Evolutionary conservation across 2,888 invertebrate genomes (phyloP), one percentile per base, ranked within the genome.

Genomic region (Leptinotarsa peninsularis): DNA sequence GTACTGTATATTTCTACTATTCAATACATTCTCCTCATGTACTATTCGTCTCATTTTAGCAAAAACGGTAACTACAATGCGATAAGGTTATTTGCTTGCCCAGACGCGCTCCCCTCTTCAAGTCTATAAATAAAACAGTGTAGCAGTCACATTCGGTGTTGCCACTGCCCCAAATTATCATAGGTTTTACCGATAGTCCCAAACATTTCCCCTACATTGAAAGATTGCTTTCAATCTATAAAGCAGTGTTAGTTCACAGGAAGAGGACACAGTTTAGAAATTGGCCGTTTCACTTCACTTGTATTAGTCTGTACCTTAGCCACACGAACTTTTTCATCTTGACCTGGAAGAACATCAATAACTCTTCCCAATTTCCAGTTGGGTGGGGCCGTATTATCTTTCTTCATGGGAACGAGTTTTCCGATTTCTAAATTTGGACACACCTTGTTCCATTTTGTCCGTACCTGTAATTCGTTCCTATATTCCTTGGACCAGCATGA

Each of bases 241-340:
- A 1, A 54, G 72, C 13, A 72, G 56, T 17, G 60, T n/a, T 18
- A 66, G n/a, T n/a, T n/a, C n/a, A n/a, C n/a, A n/a, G n/a, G n/a
- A n/a, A n/a, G n/a, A n/a, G n/a, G n/a, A n/a, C 72, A 66, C n/a
- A 72, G 3, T 66, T 72, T 72, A 23, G 50, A 14, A 23, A 72
- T 54, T 27, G 72, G 3, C 10, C 72, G 72, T 27, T 54, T 72
- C 17, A 72, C 27, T 33, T 21, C 67, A 67, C 67, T 33, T 5
- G 2, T 23, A 10, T 54, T 23, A 3, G 72, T 72, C 33, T 72
- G 50, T 4, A 66, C 27, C 52, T n/a, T n/a, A n/a, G n/a, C n/a
- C n/a, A n/a, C n/a, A n/a, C n/a, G n/a, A n/a, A n/a, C n/a, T n/a
- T n/a, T n/a, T 3, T n/a, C 23, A 63, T 60, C 52, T 21, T n/a